These are phyloP conservation scores for Sanderia malayensis DNA, from an alignment of 30 jellyfish, hydroid and myxozoan species.

Conservation along the genomic window DNA sequence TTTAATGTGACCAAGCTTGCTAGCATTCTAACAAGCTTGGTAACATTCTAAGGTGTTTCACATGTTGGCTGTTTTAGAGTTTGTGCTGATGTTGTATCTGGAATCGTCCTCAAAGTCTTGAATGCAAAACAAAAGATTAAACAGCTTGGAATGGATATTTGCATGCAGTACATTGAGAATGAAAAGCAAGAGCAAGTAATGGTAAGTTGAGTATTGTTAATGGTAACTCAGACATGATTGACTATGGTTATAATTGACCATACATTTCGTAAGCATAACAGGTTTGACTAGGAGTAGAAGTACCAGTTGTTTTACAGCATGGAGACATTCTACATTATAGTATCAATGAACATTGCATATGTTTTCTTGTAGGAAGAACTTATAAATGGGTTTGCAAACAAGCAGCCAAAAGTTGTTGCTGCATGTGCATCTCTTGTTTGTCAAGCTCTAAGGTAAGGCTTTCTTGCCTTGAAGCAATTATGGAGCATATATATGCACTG, in stretches of 20 bases:
- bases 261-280: neutral
- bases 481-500: no score
- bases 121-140: constrained; percentile 89
- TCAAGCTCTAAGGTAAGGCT: constrained; percentile 80
- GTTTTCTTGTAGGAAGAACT: constrained; percentile 77
- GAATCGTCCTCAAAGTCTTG: constrained; percentile 82
- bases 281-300: neutral
- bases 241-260: no score
- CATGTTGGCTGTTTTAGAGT: constrained; percentile 64
- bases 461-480: no score
- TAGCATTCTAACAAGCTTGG: no score
- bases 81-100: constrained; percentile 92
- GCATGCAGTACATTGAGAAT: constrained; percentile 77
- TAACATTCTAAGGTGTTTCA: no score
- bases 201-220: no score
- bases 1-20: no score
- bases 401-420: constrained; percentile 85
- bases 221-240: no score
- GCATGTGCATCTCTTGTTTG: constrained; percentile 66
- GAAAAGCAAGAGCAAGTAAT: constrained; percentile 89
- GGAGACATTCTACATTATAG: neutral
- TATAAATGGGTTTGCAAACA: constrained; percentile 74
- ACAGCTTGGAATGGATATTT: constrained; percentile 88
- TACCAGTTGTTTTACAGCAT: neutral
- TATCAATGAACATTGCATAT: neutral